Percentiles rank a stretch among this genome's conserved stretches.
Conservation (phyloP, 2,888 invertebrate genomes). For the Branchipolynoe longqiensis region DNA sequence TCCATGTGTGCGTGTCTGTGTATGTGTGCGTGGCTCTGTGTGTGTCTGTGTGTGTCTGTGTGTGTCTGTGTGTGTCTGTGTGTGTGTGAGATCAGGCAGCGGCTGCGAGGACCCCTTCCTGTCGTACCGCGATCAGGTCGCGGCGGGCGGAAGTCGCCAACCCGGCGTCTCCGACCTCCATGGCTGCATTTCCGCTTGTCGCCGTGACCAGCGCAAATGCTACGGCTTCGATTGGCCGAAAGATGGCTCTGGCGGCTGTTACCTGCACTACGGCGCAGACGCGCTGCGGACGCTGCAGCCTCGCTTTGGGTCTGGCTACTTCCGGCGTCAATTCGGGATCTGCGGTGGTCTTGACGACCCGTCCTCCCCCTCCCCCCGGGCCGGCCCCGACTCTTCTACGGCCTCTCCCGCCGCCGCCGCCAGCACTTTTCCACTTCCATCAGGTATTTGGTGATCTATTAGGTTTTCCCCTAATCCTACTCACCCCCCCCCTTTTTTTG, state of each 20-base stretch:
- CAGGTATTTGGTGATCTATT: too few species aligned
- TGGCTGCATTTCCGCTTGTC: background rate
- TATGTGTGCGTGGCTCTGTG: too few species aligned
- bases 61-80: too few species aligned
- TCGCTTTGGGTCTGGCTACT: background rate
- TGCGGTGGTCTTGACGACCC: background rate
- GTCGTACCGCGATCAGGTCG: background rate
- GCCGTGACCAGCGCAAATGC: background rate
- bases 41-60: too few species aligned
- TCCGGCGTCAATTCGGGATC: background rate
- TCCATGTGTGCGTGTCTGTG: too few species aligned
- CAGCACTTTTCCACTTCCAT: background rate
- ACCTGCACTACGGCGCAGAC: slow-evolving; percentile 3
- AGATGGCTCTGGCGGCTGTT: background rate
- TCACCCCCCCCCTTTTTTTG: too few species aligned
- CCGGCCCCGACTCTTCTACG: background rate
- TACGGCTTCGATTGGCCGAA: slow-evolving; percentile 39
- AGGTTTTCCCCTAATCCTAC: too few species aligned
- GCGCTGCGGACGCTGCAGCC: background rate
- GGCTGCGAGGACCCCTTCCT: slow-evolving; percentile 30
- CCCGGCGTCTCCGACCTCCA: background rate
- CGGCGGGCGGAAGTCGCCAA: background rate
- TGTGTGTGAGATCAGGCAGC: too few species aligned
- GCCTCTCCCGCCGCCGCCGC: background rate
- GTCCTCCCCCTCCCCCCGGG: background rate